Percentiles rank a stretch among this genome's conserved stretches.
Conservation (phyloP, 2,797 vertebrate species). For the Xiphorhynchus erythropygius region DNA sequence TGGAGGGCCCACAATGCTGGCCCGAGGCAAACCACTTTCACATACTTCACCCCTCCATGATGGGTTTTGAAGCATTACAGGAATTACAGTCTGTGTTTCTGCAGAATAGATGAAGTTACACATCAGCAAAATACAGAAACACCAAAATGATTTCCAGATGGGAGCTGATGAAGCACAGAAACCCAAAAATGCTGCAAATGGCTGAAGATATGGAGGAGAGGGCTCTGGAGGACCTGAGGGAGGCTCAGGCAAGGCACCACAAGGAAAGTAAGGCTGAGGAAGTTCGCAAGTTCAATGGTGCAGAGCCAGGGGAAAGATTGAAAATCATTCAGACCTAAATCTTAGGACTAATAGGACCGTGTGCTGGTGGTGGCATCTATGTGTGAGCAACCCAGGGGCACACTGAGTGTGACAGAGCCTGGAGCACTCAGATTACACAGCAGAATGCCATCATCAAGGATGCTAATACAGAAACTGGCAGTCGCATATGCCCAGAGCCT, state of each 20-base stretch:
- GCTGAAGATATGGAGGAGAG: background rate
- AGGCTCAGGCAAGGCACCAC: background rate
- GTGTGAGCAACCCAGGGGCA: background rate
- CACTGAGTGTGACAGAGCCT: fast-evolving
- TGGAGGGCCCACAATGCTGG: fast-evolving
- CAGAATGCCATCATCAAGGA: background rate
- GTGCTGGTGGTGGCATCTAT: background rate
- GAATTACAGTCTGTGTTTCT: background rate
- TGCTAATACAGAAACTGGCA: background rate
- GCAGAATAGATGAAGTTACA: background rate
- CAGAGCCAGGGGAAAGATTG: background rate
- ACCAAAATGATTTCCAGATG: background rate
- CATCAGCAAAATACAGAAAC: background rate
- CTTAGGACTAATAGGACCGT: background rate
- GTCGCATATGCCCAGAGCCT: fast-evolving
- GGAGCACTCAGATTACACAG: background rate
- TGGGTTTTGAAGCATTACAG: background rate
- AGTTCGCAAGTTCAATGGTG: background rate
- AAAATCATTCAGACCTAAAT: background rate
- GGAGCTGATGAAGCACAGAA: background rate
- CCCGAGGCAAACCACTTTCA: fast-evolving
- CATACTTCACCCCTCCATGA: fast-evolving
- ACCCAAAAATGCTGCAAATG: background rate
- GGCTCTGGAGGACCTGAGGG: background rate
- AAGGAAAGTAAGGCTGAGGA: background rate